Evolutionary conservation across 2,888 invertebrate genomes (phyloP).

Genomic region (Physocephala rufipes): DNA sequence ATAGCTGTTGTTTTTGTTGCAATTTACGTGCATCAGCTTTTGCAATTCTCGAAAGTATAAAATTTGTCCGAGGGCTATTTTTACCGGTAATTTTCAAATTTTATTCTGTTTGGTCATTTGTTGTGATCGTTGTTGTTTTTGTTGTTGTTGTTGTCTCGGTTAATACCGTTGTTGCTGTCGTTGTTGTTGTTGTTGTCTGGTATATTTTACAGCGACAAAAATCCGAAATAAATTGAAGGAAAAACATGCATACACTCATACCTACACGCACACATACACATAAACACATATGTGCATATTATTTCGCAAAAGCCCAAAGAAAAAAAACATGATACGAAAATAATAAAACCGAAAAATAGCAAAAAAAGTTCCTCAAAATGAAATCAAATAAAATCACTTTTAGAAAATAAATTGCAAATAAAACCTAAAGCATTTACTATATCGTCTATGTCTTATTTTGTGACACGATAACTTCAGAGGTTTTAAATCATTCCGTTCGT

Average conservation of each 20-base stretch:
- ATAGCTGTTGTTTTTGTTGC: constrained; percentile 38
- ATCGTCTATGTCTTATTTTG: too few relatives aligned
- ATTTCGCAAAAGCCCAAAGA: too few relatives aligned
- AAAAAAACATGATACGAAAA: too few relatives aligned
- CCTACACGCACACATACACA: too few relatives aligned
- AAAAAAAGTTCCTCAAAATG: too few relatives aligned
- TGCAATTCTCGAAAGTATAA: constrained; percentile 51
- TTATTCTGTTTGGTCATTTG: constrained; percentile 31
- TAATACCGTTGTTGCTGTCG: background rate
- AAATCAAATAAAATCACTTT: too few relatives aligned
- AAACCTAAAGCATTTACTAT: too few relatives aligned
- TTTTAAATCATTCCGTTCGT: too few relatives aligned
- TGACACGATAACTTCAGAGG: too few relatives aligned
- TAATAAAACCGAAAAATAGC: background rate
- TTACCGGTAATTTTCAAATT: constrained; percentile 52
- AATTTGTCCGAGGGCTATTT: constrained; percentile 65
- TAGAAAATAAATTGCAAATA: too few relatives aligned
- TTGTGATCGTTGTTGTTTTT: constrained; percentile 9
- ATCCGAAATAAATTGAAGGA: constrained; percentile 54
- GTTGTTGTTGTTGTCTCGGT: constrained; percentile 3
- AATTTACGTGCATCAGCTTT: constrained; percentile 28
- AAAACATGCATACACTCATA: constrained; percentile 18
- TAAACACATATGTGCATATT: too few relatives aligned
- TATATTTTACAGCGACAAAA: constrained; percentile 32
- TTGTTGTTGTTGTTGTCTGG: background rate